phyloP scores from a whole-genome alignment of 2,888 invertebrate species.

The Neoscelio sp. region DNA sequence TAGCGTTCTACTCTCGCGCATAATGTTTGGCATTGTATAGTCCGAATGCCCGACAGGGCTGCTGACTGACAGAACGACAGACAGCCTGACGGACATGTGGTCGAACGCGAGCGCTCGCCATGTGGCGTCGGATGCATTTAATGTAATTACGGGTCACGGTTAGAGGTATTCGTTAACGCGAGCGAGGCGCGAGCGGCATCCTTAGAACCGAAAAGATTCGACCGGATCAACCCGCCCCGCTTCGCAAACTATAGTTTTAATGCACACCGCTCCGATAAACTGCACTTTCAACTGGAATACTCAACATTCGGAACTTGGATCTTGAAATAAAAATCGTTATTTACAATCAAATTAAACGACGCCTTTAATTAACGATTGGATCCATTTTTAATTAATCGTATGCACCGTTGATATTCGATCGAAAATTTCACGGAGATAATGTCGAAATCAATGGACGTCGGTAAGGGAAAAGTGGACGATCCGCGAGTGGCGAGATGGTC shows the following conservation, averaged over 20 bases:
- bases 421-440: conserved; percentile 13
- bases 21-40: conserved; percentile 70
- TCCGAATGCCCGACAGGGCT: conserved; percentile 66
- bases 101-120: conserved; percentile 68
- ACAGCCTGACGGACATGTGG: conserved; percentile 68
- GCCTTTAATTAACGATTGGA: too few species aligned
- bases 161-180: conserved; percentile 71
- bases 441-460: conserved; percentile 16
- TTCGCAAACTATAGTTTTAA: conserved; percentile 33
- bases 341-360: too few species aligned
- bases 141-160: conserved; percentile 70
- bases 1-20: conserved; percentile 67
- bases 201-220: conserved; percentile 65
- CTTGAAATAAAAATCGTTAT: too few species aligned
- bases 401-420: background rate
- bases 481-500: conserved; percentile 3
- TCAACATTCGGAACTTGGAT: too few species aligned
- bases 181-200: conserved; percentile 67
- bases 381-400: background rate
- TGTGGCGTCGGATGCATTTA: conserved; percentile 69
- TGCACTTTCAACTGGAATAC: too few species aligned
- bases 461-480: background rate
- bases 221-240: conserved; percentile 24
- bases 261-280: conserved; percentile 7
- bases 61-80: conserved; percentile 67